phyloP scores from a whole-genome alignment of 2,113 vertebrate genomes.

The Aptenodytes patagonicus region DNA sequence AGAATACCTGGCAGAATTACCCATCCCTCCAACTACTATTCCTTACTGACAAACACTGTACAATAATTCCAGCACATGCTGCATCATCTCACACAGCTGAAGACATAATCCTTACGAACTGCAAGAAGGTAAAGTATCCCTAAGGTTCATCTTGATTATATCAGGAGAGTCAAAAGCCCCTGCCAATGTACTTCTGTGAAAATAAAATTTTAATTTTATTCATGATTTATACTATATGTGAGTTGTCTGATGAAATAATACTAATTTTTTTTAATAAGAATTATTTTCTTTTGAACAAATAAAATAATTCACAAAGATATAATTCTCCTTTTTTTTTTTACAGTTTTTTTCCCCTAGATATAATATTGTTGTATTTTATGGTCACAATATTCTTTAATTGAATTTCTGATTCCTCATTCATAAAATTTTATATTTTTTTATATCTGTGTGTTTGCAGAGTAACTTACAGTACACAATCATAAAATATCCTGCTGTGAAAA shows the following conservation, averaged over 20 bases:
- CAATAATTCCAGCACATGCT: background rate
- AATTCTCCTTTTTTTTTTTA: background rate
- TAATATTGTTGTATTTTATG: background rate
- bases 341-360: background rate
- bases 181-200: background rate
- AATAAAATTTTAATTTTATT: background rate
- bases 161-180: background rate
- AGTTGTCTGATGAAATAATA: background rate
- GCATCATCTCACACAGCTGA: background rate
- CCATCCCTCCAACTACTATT: background rate
- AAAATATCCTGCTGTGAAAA: slow-evolving; percentile 11
- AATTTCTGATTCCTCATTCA: slow-evolving; percentile 20
- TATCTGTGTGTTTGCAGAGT: background rate
- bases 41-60: background rate
- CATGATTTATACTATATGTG: background rate
- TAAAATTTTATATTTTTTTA: slow-evolving; percentile 10
- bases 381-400: background rate
- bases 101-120: background rate
- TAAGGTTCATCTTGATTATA: background rate
- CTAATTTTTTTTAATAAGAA: background rate
- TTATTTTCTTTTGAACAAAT: background rate
- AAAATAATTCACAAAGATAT: background rate
- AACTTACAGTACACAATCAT: slow-evolving; percentile 6
- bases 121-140: background rate
- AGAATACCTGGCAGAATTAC: slow-evolving; percentile 44